Percentiles rank a stretch among this genome's conserved stretches.
Conservation (phyloP, 2,797 vertebrate genomes). For the Poeciliopsis infans region DNA sequence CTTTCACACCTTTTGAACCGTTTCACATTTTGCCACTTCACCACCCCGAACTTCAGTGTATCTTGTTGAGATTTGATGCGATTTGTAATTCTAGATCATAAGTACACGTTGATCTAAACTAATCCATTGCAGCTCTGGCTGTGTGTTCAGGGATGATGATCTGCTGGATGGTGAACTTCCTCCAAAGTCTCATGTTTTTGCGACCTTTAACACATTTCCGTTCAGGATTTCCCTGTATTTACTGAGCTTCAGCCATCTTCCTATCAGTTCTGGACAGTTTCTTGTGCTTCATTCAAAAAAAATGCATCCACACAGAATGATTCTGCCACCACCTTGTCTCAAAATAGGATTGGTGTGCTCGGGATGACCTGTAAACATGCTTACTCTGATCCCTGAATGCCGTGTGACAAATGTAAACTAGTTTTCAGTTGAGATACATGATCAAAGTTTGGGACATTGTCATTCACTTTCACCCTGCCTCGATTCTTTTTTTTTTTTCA, state of each 20-base stretch:
- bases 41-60: not conserved
- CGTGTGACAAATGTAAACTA: not conserved
- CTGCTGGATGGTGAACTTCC: not conserved
- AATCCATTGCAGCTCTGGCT: not conserved
- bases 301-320: not conserved
- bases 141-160: not conserved
- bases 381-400: not conserved
- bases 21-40: not conserved
- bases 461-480: not conserved
- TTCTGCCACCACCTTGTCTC: not conserved
- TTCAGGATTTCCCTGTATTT: not conserved
- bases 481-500: not conserved
- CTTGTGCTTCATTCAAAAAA: not conserved
- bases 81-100: not conserved
- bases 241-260: not conserved
- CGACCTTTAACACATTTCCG: not conserved
- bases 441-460: not conserved
- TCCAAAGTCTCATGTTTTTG: conserved; percentile 1
- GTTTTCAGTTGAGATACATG: not conserved
- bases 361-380: not conserved
- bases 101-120: not conserved
- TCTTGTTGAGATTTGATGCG: not conserved
- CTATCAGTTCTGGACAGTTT: not conserved
- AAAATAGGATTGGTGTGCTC: not conserved
- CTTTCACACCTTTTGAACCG: conserved; percentile 6